Conservation (phyloP, 2,888 invertebrate genomes). For the Zygaena filipendulae region DNA sequence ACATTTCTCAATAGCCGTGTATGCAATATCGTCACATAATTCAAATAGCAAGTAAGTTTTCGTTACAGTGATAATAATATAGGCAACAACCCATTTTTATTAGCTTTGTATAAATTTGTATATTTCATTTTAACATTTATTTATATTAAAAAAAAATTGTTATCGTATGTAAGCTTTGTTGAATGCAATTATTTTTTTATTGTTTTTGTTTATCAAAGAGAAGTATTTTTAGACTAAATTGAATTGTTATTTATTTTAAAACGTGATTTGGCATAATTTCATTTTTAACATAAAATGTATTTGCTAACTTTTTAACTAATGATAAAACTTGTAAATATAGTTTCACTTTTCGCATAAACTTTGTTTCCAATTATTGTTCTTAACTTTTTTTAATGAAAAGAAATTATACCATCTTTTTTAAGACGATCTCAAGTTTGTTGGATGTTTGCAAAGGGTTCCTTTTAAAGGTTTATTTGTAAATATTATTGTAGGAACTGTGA, state of each 20-base stretch:
- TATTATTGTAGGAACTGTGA: conserved; percentile 58
- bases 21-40: too few relatives aligned
- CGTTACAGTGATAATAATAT: conserved; percentile 48
- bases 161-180: conserved; percentile 68
- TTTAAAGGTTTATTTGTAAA: conserved; percentile 65
- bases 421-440: conserved; percentile 69
- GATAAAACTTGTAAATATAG: conserved; percentile 47
- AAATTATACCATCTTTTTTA: conserved; percentile 65
- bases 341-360: too few relatives aligned
- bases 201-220: conserved; percentile 66
- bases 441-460: conserved; percentile 69
- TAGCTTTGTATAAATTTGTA: conserved; percentile 64
- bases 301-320: conserved; percentile 24
- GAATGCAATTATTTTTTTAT: conserved; percentile 69
- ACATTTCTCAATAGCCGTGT: too few relatives aligned
- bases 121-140: conserved; percentile 63
- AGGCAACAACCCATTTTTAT: conserved; percentile 61
- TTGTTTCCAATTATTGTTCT: too few relatives aligned
- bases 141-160: conserved; percentile 69
- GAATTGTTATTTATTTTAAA: conserved; percentile 65
- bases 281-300: conserved; percentile 17
- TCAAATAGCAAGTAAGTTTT: conserved; percentile 2
- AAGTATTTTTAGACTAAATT: conserved; percentile 67
- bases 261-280: conserved; percentile 54
- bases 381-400: conserved; percentile 50